Base-by-base conservation (phyloP, 2,888 invertebrate species). In the Melipona bicolor region DNA sequence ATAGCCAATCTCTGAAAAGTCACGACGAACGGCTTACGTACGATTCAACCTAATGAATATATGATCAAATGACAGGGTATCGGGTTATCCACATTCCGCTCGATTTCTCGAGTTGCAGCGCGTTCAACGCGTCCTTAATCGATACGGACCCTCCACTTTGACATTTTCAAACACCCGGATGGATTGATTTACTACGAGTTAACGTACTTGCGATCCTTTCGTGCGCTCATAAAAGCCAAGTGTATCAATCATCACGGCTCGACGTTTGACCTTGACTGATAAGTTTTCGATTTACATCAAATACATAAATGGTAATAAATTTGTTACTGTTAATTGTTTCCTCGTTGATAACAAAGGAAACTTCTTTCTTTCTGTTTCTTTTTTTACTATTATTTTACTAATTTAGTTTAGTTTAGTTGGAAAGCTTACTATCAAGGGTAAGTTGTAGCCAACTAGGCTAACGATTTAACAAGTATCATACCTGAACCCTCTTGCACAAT, bases 61-160 rank as follows among this genome's bases (percentile, higher is more conserved):
- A 76, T 67, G 24, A 83, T 82, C 61, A 6, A 56, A 62, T 43
- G 27, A 9, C 43, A 70, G 21, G 24, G 13, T 82, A 82, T 83
- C 76, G 1, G 36, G 62, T 68, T 83, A 72, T 71, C 50, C 68
- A 82, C 59, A 43, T 50, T 21, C 27, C 54, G 56, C 49, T 65
- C 32, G 49, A 43, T 49, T 59, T 82, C 71, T 82, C 36, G 5
- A 19, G 36, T 74, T 76, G 61, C 76, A 54, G 67, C 50, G 24
- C 67, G 32, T 71, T 36, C 54, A 17, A 19, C 24, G 32, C 32
- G 24, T 54, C 71, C 64, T 72, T 72, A 71, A 83, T 82, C 83
- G 56, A 72, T 71, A 68, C 15, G 15, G 49, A 15, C 50, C 49
- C 24, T 32, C 36, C n/a, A 5, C n/a, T 32, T 4, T 52, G 43